These are phyloP conservation scores for Pandemis heparana DNA, from an alignment of 2,888 invertebrate genomes.

Conservation along the genomic window DNA sequence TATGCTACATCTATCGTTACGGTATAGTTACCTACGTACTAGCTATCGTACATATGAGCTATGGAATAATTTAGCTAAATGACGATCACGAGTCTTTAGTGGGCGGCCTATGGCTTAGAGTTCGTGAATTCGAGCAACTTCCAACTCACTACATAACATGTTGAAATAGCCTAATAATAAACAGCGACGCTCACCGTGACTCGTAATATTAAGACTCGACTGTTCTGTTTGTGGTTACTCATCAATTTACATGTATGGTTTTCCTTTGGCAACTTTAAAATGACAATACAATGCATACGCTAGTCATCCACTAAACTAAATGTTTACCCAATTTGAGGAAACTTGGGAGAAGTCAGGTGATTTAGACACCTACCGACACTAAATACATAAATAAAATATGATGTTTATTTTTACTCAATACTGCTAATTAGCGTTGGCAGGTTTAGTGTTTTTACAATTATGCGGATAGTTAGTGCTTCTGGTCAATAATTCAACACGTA, in stretches of 20 bases:
- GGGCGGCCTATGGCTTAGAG: constrained; percentile 24
- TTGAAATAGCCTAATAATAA: background rate
- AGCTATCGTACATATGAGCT: background rate
- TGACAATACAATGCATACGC: background rate
- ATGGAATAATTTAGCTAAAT: constrained; percentile 1
- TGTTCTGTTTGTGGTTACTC: background rate
- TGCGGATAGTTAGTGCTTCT: too few species aligned
- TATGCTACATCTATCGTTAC: background rate
- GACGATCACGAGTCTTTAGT: constrained; percentile 12
- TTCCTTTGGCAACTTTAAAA: background rate
- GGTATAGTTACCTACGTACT: background rate
- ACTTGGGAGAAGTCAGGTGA: background rate
- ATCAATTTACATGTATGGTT: background rate
- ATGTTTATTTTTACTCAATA: background rate
- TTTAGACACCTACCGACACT: background rate
- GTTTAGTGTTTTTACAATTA: too few species aligned
- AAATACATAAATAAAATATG: background rate
- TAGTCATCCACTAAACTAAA: background rate
- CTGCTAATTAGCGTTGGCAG: background rate
- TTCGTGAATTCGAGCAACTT: constrained; percentile 10
- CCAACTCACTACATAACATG: constrained; percentile 21
- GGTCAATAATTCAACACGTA: too few species aligned
- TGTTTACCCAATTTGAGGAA: background rate
- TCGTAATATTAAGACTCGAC: background rate
- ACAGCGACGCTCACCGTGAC: constrained; percentile 15